Conservation (phyloP, 2,797 vertebrate genomes). For the Alauda arvensis region DNA sequence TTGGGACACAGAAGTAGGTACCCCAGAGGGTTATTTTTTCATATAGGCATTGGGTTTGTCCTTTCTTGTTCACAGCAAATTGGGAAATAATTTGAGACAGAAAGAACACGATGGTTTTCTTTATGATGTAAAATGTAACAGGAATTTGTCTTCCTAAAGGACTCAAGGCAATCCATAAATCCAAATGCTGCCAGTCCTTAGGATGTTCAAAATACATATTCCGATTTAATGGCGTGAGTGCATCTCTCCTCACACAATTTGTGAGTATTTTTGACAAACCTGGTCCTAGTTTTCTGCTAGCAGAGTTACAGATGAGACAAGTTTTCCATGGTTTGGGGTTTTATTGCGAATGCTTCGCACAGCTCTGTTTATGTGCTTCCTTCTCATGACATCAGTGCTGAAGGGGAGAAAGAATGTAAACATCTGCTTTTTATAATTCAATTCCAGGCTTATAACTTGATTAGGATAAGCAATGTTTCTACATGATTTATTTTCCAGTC, state of each 20-base stretch:
- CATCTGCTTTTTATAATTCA: slow-evolving; percentile 76
- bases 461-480: slow-evolving; percentile 65
- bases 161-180: neutral
- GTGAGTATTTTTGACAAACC: slow-evolving; percentile 23
- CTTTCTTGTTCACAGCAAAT: neutral
- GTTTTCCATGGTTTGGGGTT: slow-evolving; percentile 57
- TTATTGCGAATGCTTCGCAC: slow-evolving; percentile 36
- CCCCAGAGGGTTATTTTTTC: neutral
- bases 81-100: neutral
- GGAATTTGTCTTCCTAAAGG: neutral
- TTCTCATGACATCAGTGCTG: slow-evolving; percentile 68
- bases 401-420: slow-evolving; percentile 71
- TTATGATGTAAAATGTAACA: neutral
- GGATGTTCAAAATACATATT: neutral
- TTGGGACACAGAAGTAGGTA: neutral
- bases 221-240: neutral
- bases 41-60: neutral
- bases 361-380: slow-evolving; percentile 61
- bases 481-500: slow-evolving; percentile 73
- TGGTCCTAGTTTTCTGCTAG: slow-evolving; percentile 34
- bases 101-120: neutral
- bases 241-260: neutral
- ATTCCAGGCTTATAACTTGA: slow-evolving; percentile 71
- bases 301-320: slow-evolving; percentile 35
- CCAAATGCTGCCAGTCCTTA: neutral